Evolutionary conservation across 2,888 invertebrate species (phyloP).

Genomic region (Ceramica pisi): DNA sequence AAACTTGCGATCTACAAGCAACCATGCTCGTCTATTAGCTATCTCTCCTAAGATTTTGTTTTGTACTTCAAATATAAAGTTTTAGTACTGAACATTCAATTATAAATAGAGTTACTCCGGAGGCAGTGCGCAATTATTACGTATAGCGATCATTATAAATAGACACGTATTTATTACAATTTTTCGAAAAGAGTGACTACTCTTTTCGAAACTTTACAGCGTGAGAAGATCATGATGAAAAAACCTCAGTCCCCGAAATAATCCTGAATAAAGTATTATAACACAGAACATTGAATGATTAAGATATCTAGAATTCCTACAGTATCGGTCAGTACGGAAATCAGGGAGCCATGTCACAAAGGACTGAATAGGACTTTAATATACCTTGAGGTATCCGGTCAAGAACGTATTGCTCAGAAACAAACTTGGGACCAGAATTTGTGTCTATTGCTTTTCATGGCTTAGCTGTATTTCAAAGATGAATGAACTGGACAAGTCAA

Average conservation of each 20-base stretch:
- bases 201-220: too few species aligned
- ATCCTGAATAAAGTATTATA: conserved; percentile 4
- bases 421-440: conserved; percentile 26
- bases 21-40: conserved; percentile 15
- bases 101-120: too few species aligned
- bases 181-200: too few species aligned
- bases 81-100: not conserved
- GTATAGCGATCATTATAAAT: too few species aligned
- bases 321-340: not conserved
- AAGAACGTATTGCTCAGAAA: conserved; percentile 40
- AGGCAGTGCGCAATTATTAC: too few species aligned
- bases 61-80: conserved; percentile 18
- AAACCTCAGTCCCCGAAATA: too few species aligned
- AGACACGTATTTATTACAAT: not conserved
- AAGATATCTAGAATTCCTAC: conserved; percentile 19
- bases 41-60: conserved; percentile 11
- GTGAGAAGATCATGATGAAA: too few species aligned
- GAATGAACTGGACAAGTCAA: conserved; percentile 6
- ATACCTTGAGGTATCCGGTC: conserved; percentile 30
- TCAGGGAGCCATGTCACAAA: conserved; percentile 14
- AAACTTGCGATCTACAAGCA: conserved; percentile 10
- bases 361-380: conserved; percentile 29
- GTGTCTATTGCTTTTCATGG: conserved; percentile 18
- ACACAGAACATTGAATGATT: not conserved
- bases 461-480: conserved; percentile 14